Conservation (phyloP, 2,888 invertebrate species). For the Trachelus troglodyta region DNA sequence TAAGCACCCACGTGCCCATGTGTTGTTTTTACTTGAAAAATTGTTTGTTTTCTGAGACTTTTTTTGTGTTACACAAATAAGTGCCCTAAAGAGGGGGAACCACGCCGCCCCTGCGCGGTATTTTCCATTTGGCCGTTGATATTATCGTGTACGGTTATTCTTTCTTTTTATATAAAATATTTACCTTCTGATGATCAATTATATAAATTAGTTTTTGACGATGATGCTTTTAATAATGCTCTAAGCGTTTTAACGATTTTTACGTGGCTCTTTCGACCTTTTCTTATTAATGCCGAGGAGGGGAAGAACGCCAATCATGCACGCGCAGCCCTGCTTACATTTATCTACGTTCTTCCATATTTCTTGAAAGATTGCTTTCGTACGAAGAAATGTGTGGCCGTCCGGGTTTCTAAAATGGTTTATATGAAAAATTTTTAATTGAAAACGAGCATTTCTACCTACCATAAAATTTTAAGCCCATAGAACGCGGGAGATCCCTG, state of each 20-base stretch:
- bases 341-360: not conserved
- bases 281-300: not conserved
- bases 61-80: not conserved
- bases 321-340: not conserved
- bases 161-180: not conserved
- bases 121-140: conserved; percentile 7
- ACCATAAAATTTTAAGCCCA: not conserved
- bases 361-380: not conserved
- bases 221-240: not conserved
- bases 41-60: conserved; percentile 1
- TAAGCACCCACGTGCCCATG: not conserved
- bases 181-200: not conserved
- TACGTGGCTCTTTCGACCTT: not conserved
- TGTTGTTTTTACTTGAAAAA: not conserved
- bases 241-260: not conserved
- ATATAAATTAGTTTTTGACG: not conserved
- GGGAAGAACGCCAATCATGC: not conserved
- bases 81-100: conserved; percentile 9
- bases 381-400: not conserved
- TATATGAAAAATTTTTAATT: not conserved
- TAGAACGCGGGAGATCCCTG: not conserved
- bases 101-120: conserved; percentile 18
- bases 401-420: not conserved
- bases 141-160: not conserved
- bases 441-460: not conserved